phyloP scores from a whole-genome alignment of 1,140 invertebrate genomes.

The Cherax destructor region DNA sequence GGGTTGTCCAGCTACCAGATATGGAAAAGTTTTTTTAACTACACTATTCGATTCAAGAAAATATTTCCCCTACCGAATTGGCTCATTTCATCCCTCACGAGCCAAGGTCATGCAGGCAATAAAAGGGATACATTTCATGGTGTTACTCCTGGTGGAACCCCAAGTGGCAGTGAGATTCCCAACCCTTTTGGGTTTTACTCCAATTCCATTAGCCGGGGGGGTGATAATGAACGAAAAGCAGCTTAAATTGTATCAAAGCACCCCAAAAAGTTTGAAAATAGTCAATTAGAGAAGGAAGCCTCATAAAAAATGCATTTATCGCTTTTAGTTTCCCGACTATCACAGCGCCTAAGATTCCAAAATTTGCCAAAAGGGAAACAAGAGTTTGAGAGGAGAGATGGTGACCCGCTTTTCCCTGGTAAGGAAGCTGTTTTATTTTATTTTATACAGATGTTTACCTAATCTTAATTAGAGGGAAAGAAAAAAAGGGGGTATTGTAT shows the following conservation, averaged over 20 bases:
- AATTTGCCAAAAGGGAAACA: constrained; percentile 84
- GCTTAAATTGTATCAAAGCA: constrained; percentile 76
- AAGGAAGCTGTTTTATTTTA: not conserved
- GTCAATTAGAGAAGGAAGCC: constrained; percentile 76
- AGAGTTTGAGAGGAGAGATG: constrained; percentile 83
- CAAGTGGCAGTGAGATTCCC: constrained; percentile 66
- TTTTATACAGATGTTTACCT: not conserved
- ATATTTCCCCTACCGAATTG: constrained; percentile 76
- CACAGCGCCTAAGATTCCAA: constrained; percentile 83
- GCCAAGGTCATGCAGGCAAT: constrained; percentile 72
- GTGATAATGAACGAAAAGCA: constrained; percentile 72
- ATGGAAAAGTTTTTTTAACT: constrained; percentile 77
- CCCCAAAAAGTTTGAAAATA: constrained; percentile 84
- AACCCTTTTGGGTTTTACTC: constrained; percentile 31
- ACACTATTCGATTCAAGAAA: constrained; percentile 82
- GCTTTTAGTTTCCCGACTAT: constrained; percentile 84
- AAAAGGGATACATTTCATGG: constrained; percentile 63
- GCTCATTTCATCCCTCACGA: constrained; percentile 72
- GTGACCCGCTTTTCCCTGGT: constrained; percentile 71
- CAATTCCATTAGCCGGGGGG: constrained; percentile 66
- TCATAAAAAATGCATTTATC: constrained; percentile 81
- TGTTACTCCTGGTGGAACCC: constrained; percentile 45
- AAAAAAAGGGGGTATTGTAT: not conserved
- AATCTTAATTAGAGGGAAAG: not conserved
- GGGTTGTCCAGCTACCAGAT: constrained; percentile 27